These are phyloP conservation scores for Drosophila mayaguana DNA, from an alignment of 2,888 invertebrate genomes.

Conservation along the genomic window DNA sequence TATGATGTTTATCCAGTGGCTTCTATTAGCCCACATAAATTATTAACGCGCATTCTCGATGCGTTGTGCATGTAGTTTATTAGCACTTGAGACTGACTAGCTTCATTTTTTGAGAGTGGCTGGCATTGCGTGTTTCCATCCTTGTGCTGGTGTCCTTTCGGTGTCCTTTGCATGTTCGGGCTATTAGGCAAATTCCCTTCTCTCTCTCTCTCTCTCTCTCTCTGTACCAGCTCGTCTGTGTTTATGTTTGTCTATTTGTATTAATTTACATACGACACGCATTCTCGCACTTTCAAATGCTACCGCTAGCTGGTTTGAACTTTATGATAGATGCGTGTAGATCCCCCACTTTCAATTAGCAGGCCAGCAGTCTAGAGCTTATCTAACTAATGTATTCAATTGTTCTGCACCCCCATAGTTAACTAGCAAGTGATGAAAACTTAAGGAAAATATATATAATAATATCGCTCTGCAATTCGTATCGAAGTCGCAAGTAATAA, in stretches of 20 bases:
- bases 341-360: slow-evolving; percentile 48
- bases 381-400: slow-evolving; percentile 18
- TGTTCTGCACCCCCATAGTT: not conserved
- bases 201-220: slow-evolving; percentile 16
- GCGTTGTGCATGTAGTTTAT: slow-evolving; percentile 75
- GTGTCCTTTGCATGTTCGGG: slow-evolving; percentile 74
- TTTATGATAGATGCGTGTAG: slow-evolving; percentile 67
- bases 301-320: slow-evolving; percentile 11
- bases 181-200: slow-evolving; percentile 47
- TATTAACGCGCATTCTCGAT: slow-evolving; percentile 70
- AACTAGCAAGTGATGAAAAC: slow-evolving; percentile 5
- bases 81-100: slow-evolving; percentile 70
- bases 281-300: slow-evolving; percentile 61
- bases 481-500: not conserved
- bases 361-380: not conserved
- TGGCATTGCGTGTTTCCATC: slow-evolving; percentile 16
- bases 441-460: not conserved
- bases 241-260: slow-evolving; percentile 52
- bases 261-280: slow-evolving; percentile 82
- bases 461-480: slow-evolving; percentile 3
- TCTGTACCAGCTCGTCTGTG: not conserved
- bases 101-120: slow-evolving; percentile 6
- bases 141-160: slow-evolving; percentile 65
- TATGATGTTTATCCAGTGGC: slow-evolving; percentile 66
- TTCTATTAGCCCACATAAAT: slow-evolving; percentile 75